A percentile compares a stretch with the other conserved stretches of the same genome.
Evolutionary conservation across 2,888 invertebrate species (phyloP).

Genomic region (Helicoverpa assulta): DNA sequence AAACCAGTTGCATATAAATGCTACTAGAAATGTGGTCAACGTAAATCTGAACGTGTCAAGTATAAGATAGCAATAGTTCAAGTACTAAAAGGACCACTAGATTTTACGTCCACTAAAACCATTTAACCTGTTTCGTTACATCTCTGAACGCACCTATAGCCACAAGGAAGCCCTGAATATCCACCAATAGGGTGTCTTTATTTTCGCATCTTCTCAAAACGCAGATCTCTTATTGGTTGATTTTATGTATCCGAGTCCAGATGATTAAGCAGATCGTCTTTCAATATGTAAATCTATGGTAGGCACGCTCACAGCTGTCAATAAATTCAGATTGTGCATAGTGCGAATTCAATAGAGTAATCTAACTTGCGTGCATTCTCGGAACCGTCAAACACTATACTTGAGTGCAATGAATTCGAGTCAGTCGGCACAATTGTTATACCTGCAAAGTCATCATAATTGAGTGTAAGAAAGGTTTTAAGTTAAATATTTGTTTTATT

Average conservation of each 20-base stretch:
- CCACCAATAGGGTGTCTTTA: neutral
- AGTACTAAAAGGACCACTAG: constrained; percentile 22
- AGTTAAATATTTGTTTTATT: no score
- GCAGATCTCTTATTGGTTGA: neutral
- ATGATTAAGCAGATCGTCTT: constrained; percentile 7
- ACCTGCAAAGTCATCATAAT: no score
- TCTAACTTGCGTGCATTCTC: neutral
- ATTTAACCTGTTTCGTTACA: constrained; percentile 14
- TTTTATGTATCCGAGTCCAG: neutral
- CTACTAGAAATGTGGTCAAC: constrained; percentile 14
- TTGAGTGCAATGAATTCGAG: neutral
- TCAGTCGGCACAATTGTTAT: no score
- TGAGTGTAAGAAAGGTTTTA: no score
- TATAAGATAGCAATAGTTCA: constrained; percentile 48
- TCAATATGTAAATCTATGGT: constrained; percentile 21
- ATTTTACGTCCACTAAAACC: constrained; percentile 35
- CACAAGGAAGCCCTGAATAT: neutral
- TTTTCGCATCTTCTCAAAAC: neutral
- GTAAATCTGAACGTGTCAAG: constrained; percentile 37
- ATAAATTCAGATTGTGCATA: constrained; percentile 15
- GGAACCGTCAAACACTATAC: neutral
- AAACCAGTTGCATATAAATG: constrained; percentile 11
- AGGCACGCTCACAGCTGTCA: neutral
- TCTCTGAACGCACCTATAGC: no score
- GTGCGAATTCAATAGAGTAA: neutral